Conservation (phyloP, 1,140 invertebrate genomes). For the Sitobion miscanthi region DNA sequence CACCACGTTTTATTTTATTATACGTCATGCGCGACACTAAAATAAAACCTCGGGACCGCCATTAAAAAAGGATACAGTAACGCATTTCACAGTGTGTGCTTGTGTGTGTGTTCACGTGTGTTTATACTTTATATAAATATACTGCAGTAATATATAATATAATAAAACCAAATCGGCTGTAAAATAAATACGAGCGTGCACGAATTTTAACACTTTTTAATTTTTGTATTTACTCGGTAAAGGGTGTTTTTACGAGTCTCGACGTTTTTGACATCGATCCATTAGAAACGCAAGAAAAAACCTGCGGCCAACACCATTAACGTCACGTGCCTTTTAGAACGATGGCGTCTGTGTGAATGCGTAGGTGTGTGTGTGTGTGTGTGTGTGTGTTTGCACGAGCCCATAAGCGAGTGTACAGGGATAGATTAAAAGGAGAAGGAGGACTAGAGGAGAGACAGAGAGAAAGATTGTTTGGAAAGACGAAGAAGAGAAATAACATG, state of each 20-base stretch:
- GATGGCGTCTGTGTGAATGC: neutral
- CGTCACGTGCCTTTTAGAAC: constrained; percentile 31
- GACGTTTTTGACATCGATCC: constrained; percentile 37
- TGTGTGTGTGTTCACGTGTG: neutral
- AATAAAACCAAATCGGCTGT: constrained; percentile 32
- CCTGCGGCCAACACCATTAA: constrained; percentile 28
- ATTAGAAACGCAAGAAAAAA: constrained; percentile 23
- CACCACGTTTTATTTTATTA: constrained; percentile 30
- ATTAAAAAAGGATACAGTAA: constrained; percentile 25
- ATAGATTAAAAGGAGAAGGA: constrained; percentile 6
- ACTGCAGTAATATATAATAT: constrained; percentile 2
- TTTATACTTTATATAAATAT: constrained; percentile 37
- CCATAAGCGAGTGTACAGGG: neutral
- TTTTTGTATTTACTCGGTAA: constrained; percentile 36
- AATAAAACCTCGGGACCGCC: constrained; percentile 2
- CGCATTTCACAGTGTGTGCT: neutral
- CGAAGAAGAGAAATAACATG: neutral
- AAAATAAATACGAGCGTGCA: constrained; percentile 33
- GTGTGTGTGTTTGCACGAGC: neutral
- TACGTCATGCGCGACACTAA: constrained; percentile 22
- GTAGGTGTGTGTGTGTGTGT: neutral
- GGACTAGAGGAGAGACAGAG: neutral
- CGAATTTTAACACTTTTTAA: constrained; percentile 36
- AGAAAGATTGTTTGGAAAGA: neutral
- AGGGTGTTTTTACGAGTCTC: constrained; percentile 33